phyloP scores from a whole-genome alignment of 2,113 vertebrate species.

The Tapirus terrestris region DNA sequence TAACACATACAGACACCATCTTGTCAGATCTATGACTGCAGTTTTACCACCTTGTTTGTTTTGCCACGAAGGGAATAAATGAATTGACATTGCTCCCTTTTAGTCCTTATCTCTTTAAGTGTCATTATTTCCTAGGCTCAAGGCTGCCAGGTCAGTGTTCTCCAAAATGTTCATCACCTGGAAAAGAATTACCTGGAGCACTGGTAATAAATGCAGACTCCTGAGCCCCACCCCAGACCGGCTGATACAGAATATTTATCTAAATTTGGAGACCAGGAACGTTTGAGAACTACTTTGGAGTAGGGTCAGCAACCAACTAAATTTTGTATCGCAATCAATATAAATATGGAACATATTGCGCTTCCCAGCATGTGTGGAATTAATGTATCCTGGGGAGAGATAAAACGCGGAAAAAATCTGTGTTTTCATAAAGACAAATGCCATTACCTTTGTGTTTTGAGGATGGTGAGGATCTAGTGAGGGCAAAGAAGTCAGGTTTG shows the following conservation, averaged over 20 bases:
- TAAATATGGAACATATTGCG: conserved; percentile 66
- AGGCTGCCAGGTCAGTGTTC: background rate
- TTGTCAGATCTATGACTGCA: background rate
- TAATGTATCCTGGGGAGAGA: conserved; percentile 66
- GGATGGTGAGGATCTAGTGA: background rate
- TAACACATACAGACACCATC: background rate
- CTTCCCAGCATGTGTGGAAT: conserved; percentile 56
- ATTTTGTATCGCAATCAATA: conserved; percentile 71
- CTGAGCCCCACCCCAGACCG: background rate
- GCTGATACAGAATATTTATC: background rate
- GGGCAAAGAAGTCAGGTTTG: conserved; percentile 51
- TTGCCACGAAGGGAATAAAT: background rate
- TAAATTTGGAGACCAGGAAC: background rate
- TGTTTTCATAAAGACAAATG: conserved; percentile 48
- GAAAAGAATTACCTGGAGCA: background rate
- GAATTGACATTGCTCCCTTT: background rate
- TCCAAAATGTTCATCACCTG: background rate
- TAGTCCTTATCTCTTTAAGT: background rate
- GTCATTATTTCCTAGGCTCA: background rate
- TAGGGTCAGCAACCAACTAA: conserved; percentile 34
- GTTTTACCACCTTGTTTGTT: background rate
- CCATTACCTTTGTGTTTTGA: conserved; percentile 38
- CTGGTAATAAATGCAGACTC: background rate
- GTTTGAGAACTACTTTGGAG: background rate
- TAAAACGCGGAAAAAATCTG: background rate